Evolutionary conservation across 2,888 invertebrate genomes (phyloP), one percentile per base, ranked within the genome.

Genomic region (Xylota segnis): DNA sequence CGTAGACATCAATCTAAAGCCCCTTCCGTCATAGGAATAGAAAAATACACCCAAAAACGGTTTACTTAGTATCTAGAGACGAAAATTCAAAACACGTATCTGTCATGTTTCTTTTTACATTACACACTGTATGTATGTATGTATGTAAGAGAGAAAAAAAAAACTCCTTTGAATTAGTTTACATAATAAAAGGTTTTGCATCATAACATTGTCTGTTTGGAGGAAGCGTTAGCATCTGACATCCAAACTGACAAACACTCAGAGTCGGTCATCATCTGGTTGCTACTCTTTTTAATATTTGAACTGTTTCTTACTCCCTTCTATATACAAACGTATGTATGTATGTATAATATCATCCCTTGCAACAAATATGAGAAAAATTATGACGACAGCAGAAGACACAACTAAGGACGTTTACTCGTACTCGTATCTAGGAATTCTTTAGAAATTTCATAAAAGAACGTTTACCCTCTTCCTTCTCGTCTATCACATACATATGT

Each of bases 221-320:
- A 50, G n/a, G 18, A 32, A 40, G 40, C 59, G 47, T 61, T 66
- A 27, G 29, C 50, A 82, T 34, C 81, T 78, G 79, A 74, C 58
- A 66, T 61, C 40, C 40, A 71, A 32, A 34, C 18, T 29, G 18
- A 37, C 52, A 61, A 12, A 16, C 27, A 27, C 27, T 54, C 47
- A 32, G 16, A 68, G 52, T 83, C 65, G 76, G 71, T 72, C 83
- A 77, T 83, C 83, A 77, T 66, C 83, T 83, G 83, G 18, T 66
- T 58, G 29, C 3, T 54, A 50, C 34, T 61, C 56, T 40, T 47
- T 70, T 40, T 47, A 83, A 83, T 77, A 47, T 54, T 72, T 61
- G 45, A 77, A 66, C 52, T 65, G 29, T 32, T 76, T 40, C 45
- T 65, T 78, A 71, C 37, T 47, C 34, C 14, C 23, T 23, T 18